These are phyloP conservation scores for Sinella curviseta DNA, from an alignment of 1,140 invertebrate genomes.

Conservation along the genomic window DNA sequence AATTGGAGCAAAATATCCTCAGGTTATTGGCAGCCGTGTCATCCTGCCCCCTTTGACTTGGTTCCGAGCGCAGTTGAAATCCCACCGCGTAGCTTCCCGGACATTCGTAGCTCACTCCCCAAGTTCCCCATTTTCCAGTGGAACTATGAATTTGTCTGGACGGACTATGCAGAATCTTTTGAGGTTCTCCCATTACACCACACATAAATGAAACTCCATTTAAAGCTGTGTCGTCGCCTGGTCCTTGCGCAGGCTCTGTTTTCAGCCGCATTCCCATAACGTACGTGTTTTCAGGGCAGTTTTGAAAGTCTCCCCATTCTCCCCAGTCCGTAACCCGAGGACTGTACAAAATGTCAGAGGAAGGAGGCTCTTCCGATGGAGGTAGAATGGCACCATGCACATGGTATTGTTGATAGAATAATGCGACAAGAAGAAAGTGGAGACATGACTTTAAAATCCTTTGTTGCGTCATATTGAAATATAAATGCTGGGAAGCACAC, in stretches of 20 bases:
- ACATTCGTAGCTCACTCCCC: constrained; percentile 29
- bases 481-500: no score
- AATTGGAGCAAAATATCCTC: constrained; percentile 22
- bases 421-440: no score
- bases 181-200: constrained; percentile 14
- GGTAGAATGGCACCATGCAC: background rate
- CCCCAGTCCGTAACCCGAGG: constrained; percentile 44
- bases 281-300: constrained; percentile 27
- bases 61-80: constrained; percentile 34
- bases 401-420: no score
- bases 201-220: constrained; percentile 43
- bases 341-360: background rate
- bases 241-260: constrained; percentile 33
- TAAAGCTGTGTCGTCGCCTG: constrained; percentile 42
- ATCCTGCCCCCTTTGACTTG: constrained; percentile 11
- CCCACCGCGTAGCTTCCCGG: constrained; percentile 15
- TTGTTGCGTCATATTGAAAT: no score
- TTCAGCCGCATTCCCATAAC: constrained; percentile 42
- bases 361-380: no score
- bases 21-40: constrained; percentile 31
- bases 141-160: constrained; percentile 28
- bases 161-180: constrained; percentile 16
- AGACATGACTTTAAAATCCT: no score
- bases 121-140: constrained; percentile 38
- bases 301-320: constrained; percentile 35